Percentiles rank a stretch among this genome's conserved stretches.
These are phyloP conservation scores for Cyprinus carpio DNA, from an alignment of 2,113 vertebrate genomes.

Conservation along the genomic window DNA sequence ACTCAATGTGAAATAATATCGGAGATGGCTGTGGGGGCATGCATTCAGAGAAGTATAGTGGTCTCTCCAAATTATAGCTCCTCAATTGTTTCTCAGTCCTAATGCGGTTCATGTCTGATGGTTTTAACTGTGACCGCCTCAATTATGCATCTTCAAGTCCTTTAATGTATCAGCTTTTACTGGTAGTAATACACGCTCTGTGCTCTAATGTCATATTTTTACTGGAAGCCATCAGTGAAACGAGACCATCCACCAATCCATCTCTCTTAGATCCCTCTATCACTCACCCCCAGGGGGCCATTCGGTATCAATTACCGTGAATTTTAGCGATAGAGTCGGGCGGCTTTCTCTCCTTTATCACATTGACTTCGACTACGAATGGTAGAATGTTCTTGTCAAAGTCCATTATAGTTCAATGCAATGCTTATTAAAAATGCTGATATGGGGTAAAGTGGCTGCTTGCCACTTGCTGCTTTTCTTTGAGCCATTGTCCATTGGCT, in stretches of 20 bases:
- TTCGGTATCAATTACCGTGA: constrained; percentile 54
- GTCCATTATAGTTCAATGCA: constrained; percentile 41
- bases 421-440: constrained; percentile 37
- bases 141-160: constrained; percentile 52
- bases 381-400: constrained; percentile 33
- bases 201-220: constrained; percentile 54
- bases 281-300: constrained; percentile 50
- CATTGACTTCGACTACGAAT: constrained; percentile 16
- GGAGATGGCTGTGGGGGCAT: neutral
- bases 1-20: neutral
- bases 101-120: constrained; percentile 45
- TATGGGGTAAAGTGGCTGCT: constrained; percentile 23
- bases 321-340: constrained; percentile 46
- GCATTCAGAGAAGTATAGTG: neutral
- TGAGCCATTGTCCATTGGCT: neutral
- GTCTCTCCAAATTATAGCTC: constrained; percentile 19
- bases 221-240: constrained; percentile 49
- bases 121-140: constrained; percentile 52
- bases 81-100: constrained; percentile 30
- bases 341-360: constrained; percentile 32
- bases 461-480: constrained; percentile 26
- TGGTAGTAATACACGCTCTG: constrained; percentile 31
- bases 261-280: constrained; percentile 55
- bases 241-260: constrained; percentile 53
- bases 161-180: constrained; percentile 46